Conservation (phyloP, 2,797 vertebrate species). For the Fundulus diaphanus region DNA sequence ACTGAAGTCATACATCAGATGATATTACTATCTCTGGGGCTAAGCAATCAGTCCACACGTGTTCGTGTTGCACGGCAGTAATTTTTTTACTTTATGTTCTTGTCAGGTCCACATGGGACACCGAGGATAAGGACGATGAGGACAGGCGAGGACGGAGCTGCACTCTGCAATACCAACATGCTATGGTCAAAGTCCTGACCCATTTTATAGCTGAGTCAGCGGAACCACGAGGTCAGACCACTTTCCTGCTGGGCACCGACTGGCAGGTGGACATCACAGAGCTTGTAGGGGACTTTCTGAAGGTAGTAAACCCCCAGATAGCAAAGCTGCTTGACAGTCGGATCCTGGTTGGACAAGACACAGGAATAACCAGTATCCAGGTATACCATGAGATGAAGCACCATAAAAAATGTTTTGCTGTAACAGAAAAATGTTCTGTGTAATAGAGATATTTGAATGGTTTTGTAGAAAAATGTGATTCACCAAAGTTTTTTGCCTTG, state of each 20-base stretch:
- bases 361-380: constrained; percentile 94
- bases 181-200: constrained; percentile 90
- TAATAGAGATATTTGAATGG: background rate
- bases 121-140: constrained; percentile 92
- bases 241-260: constrained; percentile 87
- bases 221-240: constrained; percentile 83
- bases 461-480: background rate
- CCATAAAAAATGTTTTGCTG: background rate
- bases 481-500: background rate
- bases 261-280: constrained; percentile 96
- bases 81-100: background rate
- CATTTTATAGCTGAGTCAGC: constrained; percentile 90
- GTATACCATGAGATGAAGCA: constrained; percentile 63
- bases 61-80: background rate
- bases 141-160: constrained; percentile 89
- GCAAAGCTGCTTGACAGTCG: constrained; percentile 86
- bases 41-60: background rate
- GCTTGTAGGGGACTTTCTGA: constrained; percentile 91
- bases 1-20: background rate
- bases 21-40: background rate
- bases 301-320: constrained; percentile 88
- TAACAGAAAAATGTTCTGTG: background rate
- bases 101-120: constrained; percentile 86
- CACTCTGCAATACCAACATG: constrained; percentile 91
- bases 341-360: constrained; percentile 87